Conservation (phyloP, 2,797 vertebrate species). For the Lacerta viridis region DNA sequence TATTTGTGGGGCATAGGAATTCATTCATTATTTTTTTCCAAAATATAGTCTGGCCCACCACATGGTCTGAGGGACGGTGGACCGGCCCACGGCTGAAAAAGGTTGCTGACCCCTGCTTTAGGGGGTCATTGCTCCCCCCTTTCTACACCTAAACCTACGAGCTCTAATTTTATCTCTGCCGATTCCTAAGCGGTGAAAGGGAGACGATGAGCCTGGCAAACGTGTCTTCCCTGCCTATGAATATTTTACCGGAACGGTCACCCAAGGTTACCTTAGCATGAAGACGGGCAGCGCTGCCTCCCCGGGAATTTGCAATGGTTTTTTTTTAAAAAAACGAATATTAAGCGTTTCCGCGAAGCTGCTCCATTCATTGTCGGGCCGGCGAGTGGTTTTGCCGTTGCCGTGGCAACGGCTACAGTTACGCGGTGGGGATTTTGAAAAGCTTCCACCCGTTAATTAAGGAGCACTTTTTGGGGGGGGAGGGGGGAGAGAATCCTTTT, state of each 20-base stretch:
- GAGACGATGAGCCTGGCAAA: background rate
- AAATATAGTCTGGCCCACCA: too few species aligned
- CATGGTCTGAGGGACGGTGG: too few species aligned
- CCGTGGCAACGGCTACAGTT: too few species aligned
- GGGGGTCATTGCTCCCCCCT: too few species aligned
- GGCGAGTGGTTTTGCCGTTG: background rate
- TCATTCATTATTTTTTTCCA: too few species aligned
- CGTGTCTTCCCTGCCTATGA: background rate
- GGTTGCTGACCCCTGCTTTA: background rate
- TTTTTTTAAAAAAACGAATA: background rate
- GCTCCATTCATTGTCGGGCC: too few species aligned
- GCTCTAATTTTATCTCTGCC: background rate
- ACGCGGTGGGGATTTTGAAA: background rate
- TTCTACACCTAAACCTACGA: background rate
- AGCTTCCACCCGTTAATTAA: background rate
- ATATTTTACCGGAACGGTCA: background rate
- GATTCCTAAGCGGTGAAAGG: background rate
- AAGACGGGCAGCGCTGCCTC: background rate
- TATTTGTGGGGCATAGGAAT: too few species aligned
- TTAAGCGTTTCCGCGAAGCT: conserved; percentile 12
- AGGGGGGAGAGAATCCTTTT: background rate
- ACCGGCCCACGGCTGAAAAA: too few species aligned
- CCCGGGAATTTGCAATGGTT: background rate
- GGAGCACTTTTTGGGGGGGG: background rate
- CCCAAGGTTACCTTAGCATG: background rate